Evolutionary conservation across 1,140 invertebrate species (phyloP).

Genomic region (Rhopalosiphum padi): DNA sequence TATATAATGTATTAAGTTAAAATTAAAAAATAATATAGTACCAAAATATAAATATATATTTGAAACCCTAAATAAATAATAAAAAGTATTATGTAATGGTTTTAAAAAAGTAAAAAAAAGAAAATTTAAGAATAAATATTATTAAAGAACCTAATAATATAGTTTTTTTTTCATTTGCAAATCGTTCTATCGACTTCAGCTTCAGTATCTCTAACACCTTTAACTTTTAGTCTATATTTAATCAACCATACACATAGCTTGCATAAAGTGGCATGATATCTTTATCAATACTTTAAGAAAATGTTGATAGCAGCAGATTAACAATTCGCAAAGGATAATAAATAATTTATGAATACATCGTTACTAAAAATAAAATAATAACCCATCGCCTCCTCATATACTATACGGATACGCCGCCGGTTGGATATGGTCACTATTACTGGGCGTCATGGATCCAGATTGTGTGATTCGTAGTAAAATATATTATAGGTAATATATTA

Average conservation of each 20-base stretch:
- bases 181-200: too few relatives aligned
- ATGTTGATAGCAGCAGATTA: neutral
- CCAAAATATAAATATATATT: neutral
- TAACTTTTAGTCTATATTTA: too few relatives aligned
- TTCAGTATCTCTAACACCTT: too few relatives aligned
- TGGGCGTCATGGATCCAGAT: neutral
- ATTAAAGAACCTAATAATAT: neutral
- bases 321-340: neutral
- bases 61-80: neutral
- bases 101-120: too few relatives aligned
- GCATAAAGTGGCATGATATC: too few relatives aligned
- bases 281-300: neutral
- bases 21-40: neutral
- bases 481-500: neutral
- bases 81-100: neutral
- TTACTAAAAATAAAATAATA: neutral
- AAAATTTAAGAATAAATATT: too few relatives aligned
- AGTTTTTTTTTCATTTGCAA: neutral
- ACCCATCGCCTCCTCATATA: neutral
- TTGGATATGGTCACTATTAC: neutral
- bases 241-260: too few relatives aligned
- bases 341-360: too few relatives aligned
- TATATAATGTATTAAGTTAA: neutral
- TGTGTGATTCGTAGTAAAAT: neutral
- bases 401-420: neutral